These are phyloP conservation scores for Hyles lineata DNA, from an alignment of 2,888 invertebrate genomes.

Conservation along the genomic window DNA sequence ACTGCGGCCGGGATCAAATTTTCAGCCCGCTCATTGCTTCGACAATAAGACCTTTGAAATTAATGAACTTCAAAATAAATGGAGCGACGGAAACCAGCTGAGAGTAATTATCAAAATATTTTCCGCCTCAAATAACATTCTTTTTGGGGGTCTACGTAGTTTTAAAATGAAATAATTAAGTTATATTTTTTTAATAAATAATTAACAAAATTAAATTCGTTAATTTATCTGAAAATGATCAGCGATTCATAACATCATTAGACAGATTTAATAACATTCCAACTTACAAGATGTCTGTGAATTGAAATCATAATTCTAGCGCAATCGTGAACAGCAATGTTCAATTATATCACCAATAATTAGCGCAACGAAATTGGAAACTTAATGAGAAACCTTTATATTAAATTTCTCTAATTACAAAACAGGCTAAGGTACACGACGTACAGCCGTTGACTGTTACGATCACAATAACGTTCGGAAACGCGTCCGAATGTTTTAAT, in stretches of 20 bases:
- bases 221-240: too few species aligned
- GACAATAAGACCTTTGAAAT: background rate
- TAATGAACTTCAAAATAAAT: background rate
- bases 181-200: too few species aligned
- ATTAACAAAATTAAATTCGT: too few species aligned
- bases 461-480: conserved; percentile 17
- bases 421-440: conserved; percentile 9
- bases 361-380: conserved; percentile 7
- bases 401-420: conserved; percentile 28
- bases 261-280: too few species aligned
- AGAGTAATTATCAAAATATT: background rate
- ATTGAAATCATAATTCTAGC: too few species aligned
- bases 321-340: too few species aligned
- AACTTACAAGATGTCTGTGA: too few species aligned
- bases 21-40: conserved; percentile 19
- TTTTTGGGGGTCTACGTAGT: too few species aligned
- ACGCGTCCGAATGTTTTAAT: conserved; percentile 20
- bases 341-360: background rate
- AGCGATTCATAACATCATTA: too few species aligned
- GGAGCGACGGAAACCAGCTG: background rate
- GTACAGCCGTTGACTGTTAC: conserved; percentile 22
- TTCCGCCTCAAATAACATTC: background rate
- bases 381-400: conserved; percentile 19
- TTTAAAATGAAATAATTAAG: too few species aligned
- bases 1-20: conserved; percentile 29